Conservation (phyloP, 2,888 invertebrate genomes). For the Drosophila paranaensis region DNA sequence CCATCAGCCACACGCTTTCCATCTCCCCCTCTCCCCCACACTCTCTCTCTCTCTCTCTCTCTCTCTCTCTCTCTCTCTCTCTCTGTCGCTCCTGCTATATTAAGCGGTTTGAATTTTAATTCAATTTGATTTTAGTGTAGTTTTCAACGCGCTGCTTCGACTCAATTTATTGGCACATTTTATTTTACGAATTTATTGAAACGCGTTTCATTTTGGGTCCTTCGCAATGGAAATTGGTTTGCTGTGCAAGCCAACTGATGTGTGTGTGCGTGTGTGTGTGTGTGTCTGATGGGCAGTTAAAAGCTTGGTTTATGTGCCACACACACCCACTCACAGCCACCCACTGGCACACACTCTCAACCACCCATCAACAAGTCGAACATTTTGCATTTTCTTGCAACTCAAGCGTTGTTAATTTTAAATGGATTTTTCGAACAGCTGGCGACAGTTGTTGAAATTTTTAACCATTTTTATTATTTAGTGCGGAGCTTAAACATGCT, state of each 20-base stretch:
- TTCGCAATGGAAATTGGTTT: conserved; percentile 38
- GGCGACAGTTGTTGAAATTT: conserved; percentile 12
- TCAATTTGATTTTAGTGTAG: conserved; percentile 77
- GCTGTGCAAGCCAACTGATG: conserved; percentile 29
- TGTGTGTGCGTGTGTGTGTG: conserved; percentile 15
- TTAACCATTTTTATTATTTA: background rate
- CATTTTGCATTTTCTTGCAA: conserved; percentile 18
- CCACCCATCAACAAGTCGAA: conserved; percentile 18
- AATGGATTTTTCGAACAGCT: conserved; percentile 23
- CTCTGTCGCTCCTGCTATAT: conserved; percentile 25
- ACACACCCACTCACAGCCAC: background rate
- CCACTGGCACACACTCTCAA: background rate
- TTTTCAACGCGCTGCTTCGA: conserved; percentile 45
- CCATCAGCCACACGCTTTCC: conserved; percentile 33
- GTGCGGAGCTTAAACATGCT: background rate
- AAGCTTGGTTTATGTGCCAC: conserved; percentile 49
- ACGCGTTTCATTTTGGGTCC: conserved; percentile 57
- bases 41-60: no score
- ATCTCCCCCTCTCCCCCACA: background rate
- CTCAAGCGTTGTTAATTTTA: conserved; percentile 33
- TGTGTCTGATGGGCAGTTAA: conserved; percentile 56
- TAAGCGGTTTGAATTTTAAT: conserved; percentile 78
- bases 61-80: background rate
- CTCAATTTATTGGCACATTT: conserved; percentile 77
- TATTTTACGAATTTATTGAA: conserved; percentile 75